phyloP scores from a whole-genome alignment of 2,888 invertebrate species.

The Ditula angustiorana region DNA sequence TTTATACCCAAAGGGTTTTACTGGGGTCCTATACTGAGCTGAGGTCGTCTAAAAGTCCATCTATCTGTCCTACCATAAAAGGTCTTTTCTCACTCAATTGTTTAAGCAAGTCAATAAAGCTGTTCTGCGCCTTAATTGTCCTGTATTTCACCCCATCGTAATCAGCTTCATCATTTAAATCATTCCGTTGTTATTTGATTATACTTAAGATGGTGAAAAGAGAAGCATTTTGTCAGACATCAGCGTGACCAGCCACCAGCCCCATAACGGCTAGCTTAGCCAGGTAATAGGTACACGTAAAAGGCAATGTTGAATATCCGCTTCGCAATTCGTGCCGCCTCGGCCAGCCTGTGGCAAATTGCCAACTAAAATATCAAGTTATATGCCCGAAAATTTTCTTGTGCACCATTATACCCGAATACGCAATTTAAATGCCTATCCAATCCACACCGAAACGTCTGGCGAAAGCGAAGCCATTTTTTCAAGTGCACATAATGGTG shows the following conservation, averaged over 20 bases:
- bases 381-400: conserved; percentile 13
- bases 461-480: conserved; percentile 29
- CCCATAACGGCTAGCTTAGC: neutral
- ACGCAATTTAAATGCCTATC: conserved; percentile 28
- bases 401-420: conserved; percentile 5
- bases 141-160: no score
- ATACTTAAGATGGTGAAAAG: no score
- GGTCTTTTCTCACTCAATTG: no score
- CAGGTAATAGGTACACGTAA: conserved; percentile 15
- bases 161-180: no score
- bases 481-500: conserved; percentile 18
- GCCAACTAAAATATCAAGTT: conserved; percentile 13
- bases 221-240: neutral
- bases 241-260: neutral
- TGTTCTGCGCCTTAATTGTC: no score
- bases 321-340: conserved; percentile 16
- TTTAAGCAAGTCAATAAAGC: no score
- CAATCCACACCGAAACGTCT: conserved; percentile 27
- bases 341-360: conserved; percentile 12
- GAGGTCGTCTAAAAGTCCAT: no score
- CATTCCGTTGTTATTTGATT: no score
- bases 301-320: conserved; percentile 10
- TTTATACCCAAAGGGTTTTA: no score
- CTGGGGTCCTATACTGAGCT: no score
- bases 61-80: no score